Percentiles rank a stretch among this genome's conserved stretches.
These are phyloP conservation scores for Temnothorax longispinosus DNA, from an alignment of 1,140 invertebrate genomes.

Conservation along the genomic window DNA sequence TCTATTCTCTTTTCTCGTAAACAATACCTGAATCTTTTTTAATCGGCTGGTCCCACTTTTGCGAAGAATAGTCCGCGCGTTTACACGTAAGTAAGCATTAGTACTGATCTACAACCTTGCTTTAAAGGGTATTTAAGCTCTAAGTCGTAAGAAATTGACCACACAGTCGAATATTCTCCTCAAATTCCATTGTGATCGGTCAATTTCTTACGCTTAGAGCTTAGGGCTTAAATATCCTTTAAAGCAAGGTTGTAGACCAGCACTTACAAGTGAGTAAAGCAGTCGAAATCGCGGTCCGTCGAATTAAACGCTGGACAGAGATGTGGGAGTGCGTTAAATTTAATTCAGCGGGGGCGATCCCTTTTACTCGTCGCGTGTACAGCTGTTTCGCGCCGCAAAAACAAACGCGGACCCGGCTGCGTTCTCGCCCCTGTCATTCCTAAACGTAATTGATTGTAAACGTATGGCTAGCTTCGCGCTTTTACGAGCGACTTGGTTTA, in stretches of 20 bases:
- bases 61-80: not conserved
- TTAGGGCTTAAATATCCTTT: no score
- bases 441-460: conserved; percentile 68
- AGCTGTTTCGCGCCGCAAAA: conserved; percentile 41
- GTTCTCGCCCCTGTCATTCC: conserved; percentile 4
- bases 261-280: not conserved
- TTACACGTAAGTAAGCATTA: not conserved
- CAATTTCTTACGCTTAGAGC: no score
- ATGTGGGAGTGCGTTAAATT: conserved; percentile 41
- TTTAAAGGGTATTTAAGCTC: no score
- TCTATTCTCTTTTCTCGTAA: not conserved
- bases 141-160: no score
- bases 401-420: conserved; percentile 52
- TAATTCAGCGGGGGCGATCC: conserved; percentile 33
- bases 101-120: no score
- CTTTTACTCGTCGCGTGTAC: conserved; percentile 20
- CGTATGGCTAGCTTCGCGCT: conserved; percentile 36
- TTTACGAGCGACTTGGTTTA: conserved; percentile 64
- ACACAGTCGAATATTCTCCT: no score
- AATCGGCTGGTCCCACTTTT: not conserved
- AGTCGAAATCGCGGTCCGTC: not conserved
- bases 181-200: no score
- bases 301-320: not conserved
- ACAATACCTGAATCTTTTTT: no score
- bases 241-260: no score